Evolutionary conservation across 1,140 invertebrate genomes (phyloP).

Genomic region (Drosophila nannoptera): DNA sequence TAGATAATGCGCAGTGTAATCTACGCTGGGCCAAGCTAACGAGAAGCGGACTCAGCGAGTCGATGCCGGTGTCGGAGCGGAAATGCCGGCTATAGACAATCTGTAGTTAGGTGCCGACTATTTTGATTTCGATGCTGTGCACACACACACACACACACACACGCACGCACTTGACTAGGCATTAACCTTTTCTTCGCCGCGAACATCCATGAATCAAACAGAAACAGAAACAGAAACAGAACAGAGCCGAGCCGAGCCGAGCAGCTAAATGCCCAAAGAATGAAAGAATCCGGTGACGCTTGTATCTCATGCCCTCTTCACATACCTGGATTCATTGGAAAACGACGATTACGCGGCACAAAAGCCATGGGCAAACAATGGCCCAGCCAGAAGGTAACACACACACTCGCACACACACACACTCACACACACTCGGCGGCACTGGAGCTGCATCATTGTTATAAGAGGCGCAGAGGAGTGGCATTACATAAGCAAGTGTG

Average conservation of each 20-base stretch:
- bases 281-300: constrained; percentile 67
- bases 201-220: constrained; percentile 72
- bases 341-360: constrained; percentile 75
- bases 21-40: constrained; percentile 29
- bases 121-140: constrained; percentile 61
- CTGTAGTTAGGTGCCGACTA: constrained; percentile 11
- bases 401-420: no score
- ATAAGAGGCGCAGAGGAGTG: constrained; percentile 23
- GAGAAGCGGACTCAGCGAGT: background rate
- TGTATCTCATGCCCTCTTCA: constrained; percentile 57
- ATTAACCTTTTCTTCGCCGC: constrained; percentile 71
- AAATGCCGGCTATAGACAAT: constrained; percentile 52
- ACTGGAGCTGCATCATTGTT: constrained; percentile 51
- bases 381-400: constrained; percentile 26
- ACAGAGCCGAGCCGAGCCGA: constrained; percentile 10
- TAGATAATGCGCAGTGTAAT: constrained; percentile 30
- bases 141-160: constrained; percentile 21
- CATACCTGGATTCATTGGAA: constrained; percentile 70
- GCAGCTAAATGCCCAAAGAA: background rate
- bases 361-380: constrained; percentile 74
- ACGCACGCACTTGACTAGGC: constrained; percentile 63
- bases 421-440: background rate
- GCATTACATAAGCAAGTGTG: constrained; percentile 56
- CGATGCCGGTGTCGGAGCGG: constrained; percentile 35
- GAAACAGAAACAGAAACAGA: constrained; percentile 32